Evolutionary conservation across 2,888 invertebrate species (phyloP).

Genomic region (Oxyteleia sp.): DNA sequence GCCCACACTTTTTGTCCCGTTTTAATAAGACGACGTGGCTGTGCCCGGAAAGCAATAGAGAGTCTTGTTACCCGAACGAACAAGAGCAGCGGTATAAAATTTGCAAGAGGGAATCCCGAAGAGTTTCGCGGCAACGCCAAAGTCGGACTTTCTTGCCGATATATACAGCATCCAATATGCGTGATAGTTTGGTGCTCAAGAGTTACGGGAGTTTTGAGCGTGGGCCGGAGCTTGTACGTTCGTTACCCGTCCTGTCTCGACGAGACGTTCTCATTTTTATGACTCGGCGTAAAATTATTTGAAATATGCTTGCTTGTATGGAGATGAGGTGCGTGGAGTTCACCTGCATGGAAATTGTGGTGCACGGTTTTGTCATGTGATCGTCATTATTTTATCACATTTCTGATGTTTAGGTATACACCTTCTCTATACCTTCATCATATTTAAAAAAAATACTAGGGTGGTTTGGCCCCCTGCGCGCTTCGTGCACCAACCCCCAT

Average conservation of each 20-base stretch:
- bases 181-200: conserved; percentile 29
- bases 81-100: conserved; percentile 19
- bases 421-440: too few relatives aligned
- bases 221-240: conserved; percentile 24
- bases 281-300: conserved; percentile 14
- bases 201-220: conserved; percentile 56
- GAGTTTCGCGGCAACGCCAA: conserved; percentile 11
- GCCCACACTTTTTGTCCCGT: not conserved
- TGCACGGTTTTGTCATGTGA: too few relatives aligned
- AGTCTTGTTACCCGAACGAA: conserved; percentile 8
- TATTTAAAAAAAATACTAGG: too few relatives aligned
- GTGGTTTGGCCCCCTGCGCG: too few relatives aligned
- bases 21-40: conserved; percentile 5
- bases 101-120: conserved; percentile 25
- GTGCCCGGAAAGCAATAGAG: not conserved
- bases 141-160: conserved; percentile 32
- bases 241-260: conserved; percentile 36
- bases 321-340: conserved; percentile 17
- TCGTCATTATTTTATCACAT: too few relatives aligned
- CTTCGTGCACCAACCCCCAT: too few relatives aligned
- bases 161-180: conserved; percentile 22
- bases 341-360: not conserved
- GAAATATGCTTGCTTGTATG: conserved; percentile 2
- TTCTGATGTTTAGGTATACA: too few relatives aligned
- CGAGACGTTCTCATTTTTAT: conserved; percentile 30